These are phyloP conservation scores for Crocallis elinguaria DNA, from an alignment of 2,888 invertebrate genomes.

Conservation along the genomic window DNA sequence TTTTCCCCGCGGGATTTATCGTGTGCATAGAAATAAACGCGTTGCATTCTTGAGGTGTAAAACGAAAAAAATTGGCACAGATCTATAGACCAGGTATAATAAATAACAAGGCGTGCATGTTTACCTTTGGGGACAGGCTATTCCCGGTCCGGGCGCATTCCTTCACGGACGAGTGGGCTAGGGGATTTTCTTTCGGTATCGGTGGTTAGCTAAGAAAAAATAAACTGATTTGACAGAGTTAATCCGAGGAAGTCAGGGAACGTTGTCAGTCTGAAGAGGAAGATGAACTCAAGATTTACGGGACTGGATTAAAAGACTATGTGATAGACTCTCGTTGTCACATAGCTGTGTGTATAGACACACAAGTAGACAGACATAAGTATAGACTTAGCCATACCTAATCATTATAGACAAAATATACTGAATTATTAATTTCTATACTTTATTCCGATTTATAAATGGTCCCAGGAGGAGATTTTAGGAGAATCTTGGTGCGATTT, in stretches of 20 bases:
- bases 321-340: no score
- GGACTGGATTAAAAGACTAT: background rate
- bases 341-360: no score
- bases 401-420: no score
- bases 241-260: conserved; percentile 8
- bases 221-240: conserved; percentile 23
- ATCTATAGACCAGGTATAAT: conserved; percentile 35
- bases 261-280: background rate
- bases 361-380: no score
- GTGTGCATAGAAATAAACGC: conserved; percentile 23
- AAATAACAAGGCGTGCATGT: conserved; percentile 31
- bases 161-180: conserved; percentile 19
- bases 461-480: no score
- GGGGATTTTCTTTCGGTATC: conserved; percentile 14
- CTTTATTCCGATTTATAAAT: no score
- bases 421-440: no score
- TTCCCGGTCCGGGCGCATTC: conserved; percentile 32
- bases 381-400: no score
- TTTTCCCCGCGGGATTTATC: conserved; percentile 22
- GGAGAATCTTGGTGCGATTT: no score
- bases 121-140: conserved; percentile 39
- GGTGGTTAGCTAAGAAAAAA: conserved; percentile 13
- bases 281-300: background rate
- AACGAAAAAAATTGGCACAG: conserved; percentile 39
- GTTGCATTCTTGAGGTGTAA: conserved; percentile 30